These are phyloP conservation scores for Calephelis perditalis DNA, from an alignment of 2,888 invertebrate genomes.

Conservation along the genomic window DNA sequence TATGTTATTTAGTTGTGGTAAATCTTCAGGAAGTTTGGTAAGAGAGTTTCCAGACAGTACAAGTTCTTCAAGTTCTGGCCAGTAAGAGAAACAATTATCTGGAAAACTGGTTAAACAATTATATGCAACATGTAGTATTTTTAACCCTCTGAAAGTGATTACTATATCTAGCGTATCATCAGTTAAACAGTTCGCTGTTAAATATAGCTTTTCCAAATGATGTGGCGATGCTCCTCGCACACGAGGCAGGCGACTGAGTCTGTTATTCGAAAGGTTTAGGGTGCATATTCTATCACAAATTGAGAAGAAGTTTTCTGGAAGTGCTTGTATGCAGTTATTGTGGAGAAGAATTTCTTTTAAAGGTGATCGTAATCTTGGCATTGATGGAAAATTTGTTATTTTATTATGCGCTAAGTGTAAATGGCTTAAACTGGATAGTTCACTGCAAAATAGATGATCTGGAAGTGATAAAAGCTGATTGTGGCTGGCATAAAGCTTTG, in stretches of 20 bases:
- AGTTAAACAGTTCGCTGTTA: constrained; percentile 87
- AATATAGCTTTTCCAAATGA: constrained; percentile 81
- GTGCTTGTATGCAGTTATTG: constrained; percentile 85
- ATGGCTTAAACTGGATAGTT: constrained; percentile 84
- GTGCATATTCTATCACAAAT: constrained; percentile 81
- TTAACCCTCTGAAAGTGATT: constrained; percentile 80
- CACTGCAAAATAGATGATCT: constrained; percentile 85
- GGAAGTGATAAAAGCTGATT: constrained; percentile 84
- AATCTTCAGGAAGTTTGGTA: constrained; percentile 85
- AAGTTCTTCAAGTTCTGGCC: constrained; percentile 89
- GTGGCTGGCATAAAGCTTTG: constrained; percentile 85
- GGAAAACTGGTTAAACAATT: constrained; percentile 86
- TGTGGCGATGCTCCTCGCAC: constrained; percentile 79
- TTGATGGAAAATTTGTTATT: constrained; percentile 84
- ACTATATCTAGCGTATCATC: constrained; percentile 83
- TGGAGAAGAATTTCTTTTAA: constrained; percentile 86
- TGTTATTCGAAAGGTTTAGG: constrained; percentile 89
- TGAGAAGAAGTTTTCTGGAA: constrained; percentile 88
- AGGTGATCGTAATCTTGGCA: constrained; percentile 80
- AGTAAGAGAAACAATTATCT: constrained; percentile 84
- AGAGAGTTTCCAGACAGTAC: constrained; percentile 90
- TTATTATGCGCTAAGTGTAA: constrained; percentile 88
- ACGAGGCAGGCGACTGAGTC: constrained; percentile 82
- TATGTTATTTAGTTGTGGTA: constrained; percentile 84
- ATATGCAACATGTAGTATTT: constrained; percentile 86